Evolutionary conservation across 2,113 vertebrate species (phyloP).

Genomic region (Jacana jacana): DNA sequence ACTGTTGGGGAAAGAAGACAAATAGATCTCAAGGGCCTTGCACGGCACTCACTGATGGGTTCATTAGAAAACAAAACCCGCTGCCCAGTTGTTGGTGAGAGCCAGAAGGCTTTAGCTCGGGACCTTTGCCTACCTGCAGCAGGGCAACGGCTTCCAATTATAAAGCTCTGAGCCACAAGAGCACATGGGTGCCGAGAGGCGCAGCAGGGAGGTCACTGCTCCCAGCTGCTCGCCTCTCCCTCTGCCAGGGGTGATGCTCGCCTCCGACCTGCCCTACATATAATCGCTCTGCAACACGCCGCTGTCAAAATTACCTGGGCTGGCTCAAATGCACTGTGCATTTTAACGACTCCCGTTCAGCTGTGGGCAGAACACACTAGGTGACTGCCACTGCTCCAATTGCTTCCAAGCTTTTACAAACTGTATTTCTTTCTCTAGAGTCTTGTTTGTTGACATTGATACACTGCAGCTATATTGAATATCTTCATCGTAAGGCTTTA

Average conservation of each 20-base stretch:
- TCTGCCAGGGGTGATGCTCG: not conserved
- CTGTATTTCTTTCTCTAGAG: not conserved
- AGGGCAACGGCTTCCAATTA: not conserved
- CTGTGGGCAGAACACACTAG: not conserved
- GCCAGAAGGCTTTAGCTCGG: not conserved
- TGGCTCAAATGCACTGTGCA: accelerated
- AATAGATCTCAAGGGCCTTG: not conserved
- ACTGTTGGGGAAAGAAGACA: not conserved
- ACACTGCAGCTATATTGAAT: not conserved
- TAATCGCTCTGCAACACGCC: not conserved
- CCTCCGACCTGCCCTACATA: not conserved
- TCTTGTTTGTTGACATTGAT: not conserved
- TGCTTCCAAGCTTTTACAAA: not conserved
- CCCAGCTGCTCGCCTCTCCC: not conserved
- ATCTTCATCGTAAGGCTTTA: not conserved
- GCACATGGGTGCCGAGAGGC: not conserved
- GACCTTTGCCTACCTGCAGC: not conserved
- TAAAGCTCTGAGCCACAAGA: not conserved
- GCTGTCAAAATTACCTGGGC: constrained; percentile 13
- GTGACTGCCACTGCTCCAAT: not conserved
- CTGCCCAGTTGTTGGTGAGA: not conserved
- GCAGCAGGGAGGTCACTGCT: not conserved
- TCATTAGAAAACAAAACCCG: not conserved
- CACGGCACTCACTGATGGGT: not conserved
- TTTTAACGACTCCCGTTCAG: not conserved